Evolutionary conservation across 2,797 vertebrate genomes (phyloP), one percentile per base, ranked within the genome.

Genomic region (Propithecus deckenii): DNA sequence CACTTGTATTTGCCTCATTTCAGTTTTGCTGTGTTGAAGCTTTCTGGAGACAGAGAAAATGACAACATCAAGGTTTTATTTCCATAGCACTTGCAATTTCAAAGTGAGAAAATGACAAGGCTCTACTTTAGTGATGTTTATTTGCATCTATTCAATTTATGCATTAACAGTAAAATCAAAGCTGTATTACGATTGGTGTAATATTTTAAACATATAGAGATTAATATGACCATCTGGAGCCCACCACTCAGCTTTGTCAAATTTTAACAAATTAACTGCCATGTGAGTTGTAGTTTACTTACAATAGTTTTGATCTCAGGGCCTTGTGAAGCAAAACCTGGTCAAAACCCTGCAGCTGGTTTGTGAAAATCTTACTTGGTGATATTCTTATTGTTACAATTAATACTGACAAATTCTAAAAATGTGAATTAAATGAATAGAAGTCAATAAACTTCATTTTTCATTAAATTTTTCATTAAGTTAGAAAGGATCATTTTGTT

Each of bases 61-160:
- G 94, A 97, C 1, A 57, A 63, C 10, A 98, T 85, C 86, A 91
- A 96, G 88, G 90, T 95, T 98, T 98, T 97, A 98, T 96, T 98
- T 96, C 95, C 84, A 95, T 50, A 69, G 94, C 93, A 92, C 69
- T 79, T 81, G 76, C 87, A 97, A 12, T 72, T 95, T 92, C 76
- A 76, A 89, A 93, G 96, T 91, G 71, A 97, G 72, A 87, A 98
- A 89, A 96, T 5, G 52, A 22, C 0, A 81, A 81, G 83, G 80
- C 28, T 71, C 69, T 74, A 84, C 2, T 98, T 96, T 97, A 95
- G 97, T 9, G 75, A 65, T 59, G 46, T 96, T 72, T 92, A 87
- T 65, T 48, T 97, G 97, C 71, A 81, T 67, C 93, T 61, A 50
- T 35, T 92, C 61, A 72, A 79, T 95, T 97, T 96, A 96, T n/a